phyloP scores from a whole-genome alignment of 2,797 vertebrate species.

The Falco novaeseelandiae region DNA sequence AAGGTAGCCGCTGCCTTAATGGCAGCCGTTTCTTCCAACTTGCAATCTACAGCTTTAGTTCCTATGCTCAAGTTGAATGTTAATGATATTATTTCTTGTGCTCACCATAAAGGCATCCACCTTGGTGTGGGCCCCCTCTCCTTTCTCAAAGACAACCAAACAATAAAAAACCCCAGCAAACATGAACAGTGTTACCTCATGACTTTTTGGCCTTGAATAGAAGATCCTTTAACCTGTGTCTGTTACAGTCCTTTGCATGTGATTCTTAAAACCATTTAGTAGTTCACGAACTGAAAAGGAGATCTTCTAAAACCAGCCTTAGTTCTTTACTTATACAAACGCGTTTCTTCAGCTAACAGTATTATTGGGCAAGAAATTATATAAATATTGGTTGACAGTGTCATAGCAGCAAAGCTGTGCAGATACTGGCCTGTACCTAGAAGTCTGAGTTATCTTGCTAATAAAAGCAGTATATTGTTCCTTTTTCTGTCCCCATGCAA shows the following conservation, averaged over 20 bases:
- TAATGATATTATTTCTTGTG: neutral
- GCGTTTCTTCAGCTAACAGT: neutral
- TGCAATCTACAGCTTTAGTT: neutral
- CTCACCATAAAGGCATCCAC: neutral
- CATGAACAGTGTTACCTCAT: neutral
- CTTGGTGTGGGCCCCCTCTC: neutral
- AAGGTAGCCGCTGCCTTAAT: neutral
- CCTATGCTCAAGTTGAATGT: neutral
- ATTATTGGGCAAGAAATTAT: neutral
- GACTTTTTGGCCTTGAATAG: neutral
- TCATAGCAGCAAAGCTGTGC: neutral
- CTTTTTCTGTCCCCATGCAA: neutral
- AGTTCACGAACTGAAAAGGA: neutral
- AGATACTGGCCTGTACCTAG: neutral
- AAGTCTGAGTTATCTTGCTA: neutral
- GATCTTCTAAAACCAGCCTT: neutral
- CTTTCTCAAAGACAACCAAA: neutral
- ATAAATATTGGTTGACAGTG: neutral
- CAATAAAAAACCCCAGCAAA: neutral
- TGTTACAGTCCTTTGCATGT: neutral
- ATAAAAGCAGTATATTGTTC: neutral
- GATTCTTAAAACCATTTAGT: neutral
- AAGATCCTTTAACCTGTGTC: neutral
- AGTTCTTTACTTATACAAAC: neutral
- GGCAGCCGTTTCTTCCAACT: neutral